Base-by-base conservation (phyloP, 2,797 vertebrate genomes). In the Phrynocephalus vlangalii region DNA sequence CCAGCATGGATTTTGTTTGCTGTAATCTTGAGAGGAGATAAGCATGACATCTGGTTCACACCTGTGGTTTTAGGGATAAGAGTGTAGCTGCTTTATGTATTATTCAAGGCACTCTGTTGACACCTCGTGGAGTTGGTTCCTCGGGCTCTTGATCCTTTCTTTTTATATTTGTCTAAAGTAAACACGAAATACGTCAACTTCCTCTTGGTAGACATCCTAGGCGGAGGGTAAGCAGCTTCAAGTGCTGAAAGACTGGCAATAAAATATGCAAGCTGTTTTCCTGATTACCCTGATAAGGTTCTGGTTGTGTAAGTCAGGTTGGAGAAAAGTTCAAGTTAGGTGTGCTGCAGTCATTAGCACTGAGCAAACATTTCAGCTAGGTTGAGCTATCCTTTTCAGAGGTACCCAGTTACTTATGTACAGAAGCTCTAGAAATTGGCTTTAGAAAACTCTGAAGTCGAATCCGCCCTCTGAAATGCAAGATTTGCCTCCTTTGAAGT, bases 1-100 rank as follows among this genome's bases (percentile, higher is more conserved):
- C 92, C 94, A 85, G 93, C 33, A 5, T 90, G 90, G 73, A 15
- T 92, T 85, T 91, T 96, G 94, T 95, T 96, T 96, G 94, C 95
- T 95, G 87, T 94, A 95, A 94, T 96, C 96, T 96, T 93, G 92
- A 88, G 95, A 94, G 94, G 92, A 96, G 96, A 96, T 95, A 95
- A 96, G 94, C 92, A 26, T 94, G 95, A 93, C 95, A 94, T 96
- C 95, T 96, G 95, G 94, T 95, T 96, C 93, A 93, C 95, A 96
- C 96, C 96, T 96, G 95, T 92, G 95, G 94, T 94, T 96, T 92
- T 93, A 90, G 88, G 94, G 95, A 96, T 94, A 92, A 96, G 94
- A 94, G 86, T 20, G 0, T 88, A 92, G 93, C 88, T 92, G 84
- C 90, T 95, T 94, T 87, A 93, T 95, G 93, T 94, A 94, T 94